phyloP scores from a whole-genome alignment of 2,113 vertebrate genomes.

The Pterocles burchelli region DNA sequence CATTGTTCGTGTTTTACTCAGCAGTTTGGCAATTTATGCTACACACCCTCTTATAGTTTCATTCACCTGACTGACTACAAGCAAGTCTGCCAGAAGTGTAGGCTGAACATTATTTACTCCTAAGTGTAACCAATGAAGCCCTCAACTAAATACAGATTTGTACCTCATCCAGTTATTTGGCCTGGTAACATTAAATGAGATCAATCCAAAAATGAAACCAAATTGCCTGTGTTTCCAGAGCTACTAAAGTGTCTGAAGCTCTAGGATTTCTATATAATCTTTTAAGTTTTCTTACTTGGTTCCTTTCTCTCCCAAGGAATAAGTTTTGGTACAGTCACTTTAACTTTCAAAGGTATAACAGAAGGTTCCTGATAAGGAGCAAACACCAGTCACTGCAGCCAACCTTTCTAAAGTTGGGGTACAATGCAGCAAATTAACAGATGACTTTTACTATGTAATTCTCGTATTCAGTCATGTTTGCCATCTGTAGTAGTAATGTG shows the following conservation, averaged over 20 bases:
- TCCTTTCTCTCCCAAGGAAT: not conserved
- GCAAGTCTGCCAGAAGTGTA: not conserved
- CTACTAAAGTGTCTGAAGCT: not conserved
- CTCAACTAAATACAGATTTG: not conserved
- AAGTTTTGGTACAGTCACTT: not conserved
- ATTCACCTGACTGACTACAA: not conserved
- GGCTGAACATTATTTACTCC: not conserved
- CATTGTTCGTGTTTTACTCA: not conserved
- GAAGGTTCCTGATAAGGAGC: not conserved
- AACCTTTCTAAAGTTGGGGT: not conserved
- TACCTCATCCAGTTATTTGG: not conserved
- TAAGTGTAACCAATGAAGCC: not conserved
- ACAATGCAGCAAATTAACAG: not conserved
- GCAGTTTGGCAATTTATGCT: not conserved
- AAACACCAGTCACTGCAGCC: not conserved
- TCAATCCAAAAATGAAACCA: not conserved
- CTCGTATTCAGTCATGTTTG: not conserved
- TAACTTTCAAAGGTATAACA: not conserved
- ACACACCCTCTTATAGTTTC: not conserved
- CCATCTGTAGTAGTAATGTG: not conserved
- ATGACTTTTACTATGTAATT: not conserved
- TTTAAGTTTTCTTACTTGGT: not conserved
- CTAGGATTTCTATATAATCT: not conserved
- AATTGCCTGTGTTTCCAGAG: not conserved
- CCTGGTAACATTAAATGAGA: not conserved